A percentile compares a stretch with the other conserved stretches of the same genome.
These are phyloP conservation scores for Physeter macrocephalus DNA, from an alignment of 2,113 vertebrate species.

Conservation along the genomic window DNA sequence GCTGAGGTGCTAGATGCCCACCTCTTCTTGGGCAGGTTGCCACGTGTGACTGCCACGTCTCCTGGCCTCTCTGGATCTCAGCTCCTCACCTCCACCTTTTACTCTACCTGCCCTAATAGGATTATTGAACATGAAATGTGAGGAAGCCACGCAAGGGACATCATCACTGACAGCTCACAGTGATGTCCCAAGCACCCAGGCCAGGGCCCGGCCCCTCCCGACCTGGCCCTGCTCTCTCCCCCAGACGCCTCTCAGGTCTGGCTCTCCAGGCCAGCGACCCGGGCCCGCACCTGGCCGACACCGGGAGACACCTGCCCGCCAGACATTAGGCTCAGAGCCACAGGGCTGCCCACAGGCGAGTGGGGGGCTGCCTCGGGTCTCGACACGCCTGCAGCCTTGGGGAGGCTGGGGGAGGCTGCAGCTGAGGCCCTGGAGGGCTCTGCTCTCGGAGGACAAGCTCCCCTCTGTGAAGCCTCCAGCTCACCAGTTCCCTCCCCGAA, in stretches of 20 bases:
- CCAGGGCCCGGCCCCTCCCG: neutral
- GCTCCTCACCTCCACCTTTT: too few species aligned
- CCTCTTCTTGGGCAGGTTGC: too few species aligned
- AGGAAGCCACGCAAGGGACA: fast-evolving
- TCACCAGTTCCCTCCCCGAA: fast-evolving
- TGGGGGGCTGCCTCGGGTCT: neutral
- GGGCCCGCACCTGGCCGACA: fast-evolving
- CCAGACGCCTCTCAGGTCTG: fast-evolving
- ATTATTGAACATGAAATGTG: fast-evolving
- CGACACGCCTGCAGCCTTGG: neutral
- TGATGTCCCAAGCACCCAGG: neutral
- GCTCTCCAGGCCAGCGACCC: fast-evolving
- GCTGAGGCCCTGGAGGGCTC: neutral
- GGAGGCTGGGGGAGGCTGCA: neutral
- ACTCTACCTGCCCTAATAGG: neutral
- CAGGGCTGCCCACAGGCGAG: fast-evolving
- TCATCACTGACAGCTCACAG: fast-evolving
- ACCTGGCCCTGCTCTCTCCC: neutral
- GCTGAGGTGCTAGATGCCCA: neutral
- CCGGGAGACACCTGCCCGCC: neutral
- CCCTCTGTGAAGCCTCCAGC: neutral
- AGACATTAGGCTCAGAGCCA: neutral
- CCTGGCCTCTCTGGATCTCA: neutral
- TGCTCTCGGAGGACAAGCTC: fast-evolving
- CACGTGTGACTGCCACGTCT: fast-evolving